phyloP scores from a whole-genome alignment of 2,113 vertebrate genomes.

The Orcinus orca region DNA sequence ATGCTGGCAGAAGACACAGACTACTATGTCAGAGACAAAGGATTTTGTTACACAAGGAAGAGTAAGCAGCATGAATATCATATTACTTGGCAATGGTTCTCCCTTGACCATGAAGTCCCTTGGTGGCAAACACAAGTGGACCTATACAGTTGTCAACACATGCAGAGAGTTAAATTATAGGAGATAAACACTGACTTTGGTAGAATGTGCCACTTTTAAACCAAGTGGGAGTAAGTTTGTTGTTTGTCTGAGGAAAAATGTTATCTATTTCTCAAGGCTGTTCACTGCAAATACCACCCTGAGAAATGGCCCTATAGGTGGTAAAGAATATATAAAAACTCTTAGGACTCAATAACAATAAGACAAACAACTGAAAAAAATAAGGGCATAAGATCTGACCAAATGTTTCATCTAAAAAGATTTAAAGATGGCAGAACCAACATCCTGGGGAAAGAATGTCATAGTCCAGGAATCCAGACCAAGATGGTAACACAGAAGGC shows the following conservation, averaged over 20 bases:
- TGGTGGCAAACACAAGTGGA: background rate
- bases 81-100: background rate
- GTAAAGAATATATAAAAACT: background rate
- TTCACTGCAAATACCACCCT: background rate
- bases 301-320: background rate
- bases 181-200: background rate
- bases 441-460: background rate
- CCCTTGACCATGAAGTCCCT: background rate
- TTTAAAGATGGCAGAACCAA: background rate
- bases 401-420: background rate
- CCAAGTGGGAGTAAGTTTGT: background rate
- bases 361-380: background rate
- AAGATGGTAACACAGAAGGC: background rate
- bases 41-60: background rate
- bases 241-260: background rate
- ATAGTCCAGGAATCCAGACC: background rate
- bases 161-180: background rate
- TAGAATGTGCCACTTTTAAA: background rate
- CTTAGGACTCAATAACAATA: background rate
- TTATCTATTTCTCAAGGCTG: background rate
- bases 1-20: background rate
- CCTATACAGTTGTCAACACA: background rate
- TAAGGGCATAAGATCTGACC: background rate
- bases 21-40: background rate
- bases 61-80: background rate